Evolutionary conservation across 2,113 vertebrate genomes (phyloP).

Genomic region (Polypterus senegalus): DNA sequence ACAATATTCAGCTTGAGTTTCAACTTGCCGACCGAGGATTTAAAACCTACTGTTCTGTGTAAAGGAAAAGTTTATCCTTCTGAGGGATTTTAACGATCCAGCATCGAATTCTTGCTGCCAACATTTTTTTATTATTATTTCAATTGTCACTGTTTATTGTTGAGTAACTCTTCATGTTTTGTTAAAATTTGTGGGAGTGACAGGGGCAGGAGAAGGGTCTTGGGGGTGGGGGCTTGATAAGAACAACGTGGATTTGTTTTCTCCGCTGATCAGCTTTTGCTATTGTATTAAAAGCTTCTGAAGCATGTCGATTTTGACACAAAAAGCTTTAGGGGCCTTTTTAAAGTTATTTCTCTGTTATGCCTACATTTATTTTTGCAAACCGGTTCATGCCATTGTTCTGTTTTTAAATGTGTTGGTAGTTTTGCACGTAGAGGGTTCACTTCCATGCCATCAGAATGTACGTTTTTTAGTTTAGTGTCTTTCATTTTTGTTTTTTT

Average conservation of each 20-base stretch:
- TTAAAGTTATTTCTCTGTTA: slow-evolving; percentile 1
- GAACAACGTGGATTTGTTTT: not conserved
- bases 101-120: slow-evolving; percentile 34
- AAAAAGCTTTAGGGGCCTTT: not conserved
- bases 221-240: not conserved
- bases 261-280: not conserved
- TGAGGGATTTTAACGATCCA: slow-evolving; percentile 50
- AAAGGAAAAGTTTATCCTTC: slow-evolving; percentile 34
- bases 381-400: slow-evolving; percentile 25
- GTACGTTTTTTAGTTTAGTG: slow-evolving; percentile 37
- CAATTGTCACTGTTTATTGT: slow-evolving; percentile 2
- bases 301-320: slow-evolving; percentile 1
- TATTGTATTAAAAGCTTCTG: not conserved
- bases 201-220: not conserved
- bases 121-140: slow-evolving; percentile 1
- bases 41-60: slow-evolving; percentile 46
- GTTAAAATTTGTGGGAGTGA: no score
- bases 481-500: slow-evolving; percentile 9
- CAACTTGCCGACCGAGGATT: slow-evolving; percentile 48
- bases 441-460: slow-evolving; percentile 60
- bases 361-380: slow-evolving; percentile 34
- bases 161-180: not conserved
- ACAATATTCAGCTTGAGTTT: slow-evolving; percentile 44
- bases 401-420: slow-evolving; percentile 39
- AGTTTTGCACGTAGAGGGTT: slow-evolving; percentile 47